Evolutionary conservation across 2,797 vertebrate species (phyloP).

Genomic region (Arrhamphus sclerolepis): DNA sequence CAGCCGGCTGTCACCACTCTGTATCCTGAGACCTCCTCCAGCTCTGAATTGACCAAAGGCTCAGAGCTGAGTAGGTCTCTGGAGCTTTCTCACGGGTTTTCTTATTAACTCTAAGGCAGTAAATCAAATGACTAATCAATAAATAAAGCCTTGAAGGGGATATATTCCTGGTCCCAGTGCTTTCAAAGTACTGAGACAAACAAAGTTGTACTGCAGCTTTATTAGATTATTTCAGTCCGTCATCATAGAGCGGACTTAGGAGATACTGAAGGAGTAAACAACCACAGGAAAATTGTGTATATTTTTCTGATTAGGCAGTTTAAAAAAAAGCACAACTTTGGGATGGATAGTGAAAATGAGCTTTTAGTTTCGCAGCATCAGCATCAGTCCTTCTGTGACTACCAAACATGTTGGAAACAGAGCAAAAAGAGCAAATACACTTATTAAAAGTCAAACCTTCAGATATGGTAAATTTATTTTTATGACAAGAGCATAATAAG

Average conservation of each 20-base stretch:
- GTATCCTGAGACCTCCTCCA: slow-evolving; percentile 4
- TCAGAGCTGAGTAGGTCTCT: slow-evolving; percentile 18
- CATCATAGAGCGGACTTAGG: slow-evolving; percentile 27
- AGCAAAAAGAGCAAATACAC: slow-evolving; percentile 15
- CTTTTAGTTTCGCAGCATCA: slow-evolving; percentile 19
- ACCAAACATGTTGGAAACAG: too few relatives aligned
- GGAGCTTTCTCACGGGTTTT: slow-evolving; percentile 37
- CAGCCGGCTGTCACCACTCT: slow-evolving; percentile 12
- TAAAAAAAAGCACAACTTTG: slow-evolving; percentile 11
- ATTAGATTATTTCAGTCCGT: slow-evolving; percentile 36
- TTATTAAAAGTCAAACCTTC: neutral
- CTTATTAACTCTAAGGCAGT: slow-evolving; percentile 48
- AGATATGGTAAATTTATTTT: too few relatives aligned
- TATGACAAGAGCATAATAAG: too few relatives aligned
- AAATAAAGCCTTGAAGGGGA: slow-evolving; percentile 14
- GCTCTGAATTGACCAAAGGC: slow-evolving; percentile 15
- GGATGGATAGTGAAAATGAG: slow-evolving; percentile 12
- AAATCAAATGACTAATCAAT: slow-evolving; percentile 51
- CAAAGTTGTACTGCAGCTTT: slow-evolving; percentile 4
- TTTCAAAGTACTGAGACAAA: slow-evolving; percentile 19
- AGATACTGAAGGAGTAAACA: slow-evolving; percentile 18
- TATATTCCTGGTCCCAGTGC: slow-evolving; percentile 32
- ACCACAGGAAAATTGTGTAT: neutral
- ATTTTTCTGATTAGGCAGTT: slow-evolving; percentile 33
- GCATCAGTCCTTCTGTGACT: neutral